Base-by-base conservation (phyloP, 2,888 invertebrate species). In the Hirtodrosophila cameraria region DNA sequence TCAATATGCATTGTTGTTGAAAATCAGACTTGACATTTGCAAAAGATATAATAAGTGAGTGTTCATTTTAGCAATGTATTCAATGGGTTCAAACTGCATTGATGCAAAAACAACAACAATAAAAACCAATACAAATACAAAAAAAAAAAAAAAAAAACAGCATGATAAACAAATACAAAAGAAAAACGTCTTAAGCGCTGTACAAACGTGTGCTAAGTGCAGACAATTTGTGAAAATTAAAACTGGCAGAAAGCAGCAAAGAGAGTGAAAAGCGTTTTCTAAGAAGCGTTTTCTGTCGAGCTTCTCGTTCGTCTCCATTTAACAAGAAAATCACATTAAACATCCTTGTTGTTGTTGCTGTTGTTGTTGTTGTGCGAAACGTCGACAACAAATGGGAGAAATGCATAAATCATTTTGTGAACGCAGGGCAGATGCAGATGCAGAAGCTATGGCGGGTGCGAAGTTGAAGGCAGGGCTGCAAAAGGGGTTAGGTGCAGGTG, bases 321-420 rank as follows among this genome's bases (percentile, higher is more conserved):
- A 60, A 62, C 64, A 64, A 41, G 70, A 57, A 70, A 70, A 70
- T 70, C 59, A 49, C 70, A 70, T 70, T 65, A 53, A 64, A 41
- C 35, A 16, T 30, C 36, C 9, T 12, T 52, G 31, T 35, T 43
- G 11, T 13, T 35, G 38, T 9, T 45, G 36, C 15, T 18, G 16
- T 7, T 33, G 27, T 12, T 45, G 20, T 43, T 42, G 38, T 20
- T 33, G 54, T 16, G 36, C 12, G 33, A 42, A 60, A 31, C 13
- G 54, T 66, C 67, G 52, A 48, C 64, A 64, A 53, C 48, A 59
- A 63, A 64, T 42, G 38, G 46, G n/a, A 28, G 42, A 50, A 59
- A 43, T 64, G 70, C 60, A 70, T 70, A 57, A 60, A 65, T 70
- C 64, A 60, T 70, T 60, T 41, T 27, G 48, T 15, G 8, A 5